A percentile compares a stretch with the other conserved stretches of the same genome.
These are phyloP conservation scores for Lanius ludovicianus DNA, from an alignment of 2,113 vertebrate genomes.

Conservation along the genomic window DNA sequence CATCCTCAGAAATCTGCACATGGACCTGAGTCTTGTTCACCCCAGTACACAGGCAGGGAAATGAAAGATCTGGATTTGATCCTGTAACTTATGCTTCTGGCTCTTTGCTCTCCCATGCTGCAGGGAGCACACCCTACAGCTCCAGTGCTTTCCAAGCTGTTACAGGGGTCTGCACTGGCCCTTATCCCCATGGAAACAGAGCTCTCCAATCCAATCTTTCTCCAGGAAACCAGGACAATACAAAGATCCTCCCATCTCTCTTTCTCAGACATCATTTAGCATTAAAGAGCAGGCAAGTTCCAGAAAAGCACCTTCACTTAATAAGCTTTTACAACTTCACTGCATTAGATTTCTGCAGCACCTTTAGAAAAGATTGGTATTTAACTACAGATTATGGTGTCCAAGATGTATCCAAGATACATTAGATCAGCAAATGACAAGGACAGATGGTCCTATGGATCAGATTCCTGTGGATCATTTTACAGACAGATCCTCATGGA, in stretches of 20 bases:
- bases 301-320: not conserved
- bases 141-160: not conserved
- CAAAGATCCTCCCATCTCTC: not conserved
- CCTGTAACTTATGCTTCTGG: not conserved
- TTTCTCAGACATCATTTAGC: not conserved
- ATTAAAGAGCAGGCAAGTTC: not conserved
- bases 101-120: not conserved
- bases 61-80: not conserved
- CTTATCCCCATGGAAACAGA: fast-evolving
- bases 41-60: not conserved
- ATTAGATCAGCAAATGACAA: not conserved
- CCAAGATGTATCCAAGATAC: not conserved
- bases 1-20: not conserved
- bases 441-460: not conserved
- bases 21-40: not conserved
- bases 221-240: not conserved
- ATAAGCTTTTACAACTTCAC: not conserved
- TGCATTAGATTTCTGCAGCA: not conserved
- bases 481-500: not conserved
- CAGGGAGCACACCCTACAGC: not conserved
- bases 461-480: not conserved
- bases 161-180: not conserved
- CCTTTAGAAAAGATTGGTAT: not conserved
- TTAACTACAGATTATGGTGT: not conserved
- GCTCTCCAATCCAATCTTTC: not conserved